These are phyloP conservation scores for Platycheirus rosarum DNA, from an alignment of 2,888 invertebrate species.

Conservation along the genomic window DNA sequence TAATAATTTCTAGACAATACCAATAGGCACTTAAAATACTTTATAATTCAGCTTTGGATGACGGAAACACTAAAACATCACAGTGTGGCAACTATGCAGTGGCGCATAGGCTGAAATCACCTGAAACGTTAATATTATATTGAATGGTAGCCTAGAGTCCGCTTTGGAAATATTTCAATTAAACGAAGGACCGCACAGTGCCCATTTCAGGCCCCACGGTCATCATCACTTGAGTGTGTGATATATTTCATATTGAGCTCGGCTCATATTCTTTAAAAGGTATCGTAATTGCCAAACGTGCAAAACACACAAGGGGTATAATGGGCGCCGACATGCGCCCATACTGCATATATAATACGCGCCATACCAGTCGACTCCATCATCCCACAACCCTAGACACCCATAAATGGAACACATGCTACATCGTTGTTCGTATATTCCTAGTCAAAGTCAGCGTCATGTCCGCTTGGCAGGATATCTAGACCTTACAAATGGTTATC, in stretches of 20 bases:
- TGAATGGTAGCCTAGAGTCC: constrained; percentile 61
- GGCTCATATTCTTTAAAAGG: constrained; percentile 36
- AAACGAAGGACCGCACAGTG: constrained; percentile 64
- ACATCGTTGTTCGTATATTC: constrained; percentile 7
- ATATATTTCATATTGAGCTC: constrained; percentile 70
- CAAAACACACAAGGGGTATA: constrained; percentile 62
- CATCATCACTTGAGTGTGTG: constrained; percentile 73
- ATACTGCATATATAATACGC: not conserved
- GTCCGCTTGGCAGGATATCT: constrained; percentile 63
- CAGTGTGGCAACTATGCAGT: constrained; percentile 5
- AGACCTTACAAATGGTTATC: constrained; percentile 66
- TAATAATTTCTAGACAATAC: too few relatives aligned
- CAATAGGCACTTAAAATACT: too few relatives aligned
- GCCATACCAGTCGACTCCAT: not conserved
- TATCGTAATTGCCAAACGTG: constrained; percentile 62
- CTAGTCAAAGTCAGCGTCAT: constrained; percentile 18
- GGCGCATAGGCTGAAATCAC: constrained; percentile 33
- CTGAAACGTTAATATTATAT: constrained; percentile 48
- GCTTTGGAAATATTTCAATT: constrained; percentile 71
- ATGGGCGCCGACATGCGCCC: constrained; percentile 55
- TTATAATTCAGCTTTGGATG: too few relatives aligned
- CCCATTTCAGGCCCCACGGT: constrained; percentile 51
- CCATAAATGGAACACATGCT: constrained; percentile 50
- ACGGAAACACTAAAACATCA: too few relatives aligned
- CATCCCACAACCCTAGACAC: constrained; percentile 38